Conservation (phyloP, 2,888 invertebrate genomes). For the Apantesis nais region DNA sequence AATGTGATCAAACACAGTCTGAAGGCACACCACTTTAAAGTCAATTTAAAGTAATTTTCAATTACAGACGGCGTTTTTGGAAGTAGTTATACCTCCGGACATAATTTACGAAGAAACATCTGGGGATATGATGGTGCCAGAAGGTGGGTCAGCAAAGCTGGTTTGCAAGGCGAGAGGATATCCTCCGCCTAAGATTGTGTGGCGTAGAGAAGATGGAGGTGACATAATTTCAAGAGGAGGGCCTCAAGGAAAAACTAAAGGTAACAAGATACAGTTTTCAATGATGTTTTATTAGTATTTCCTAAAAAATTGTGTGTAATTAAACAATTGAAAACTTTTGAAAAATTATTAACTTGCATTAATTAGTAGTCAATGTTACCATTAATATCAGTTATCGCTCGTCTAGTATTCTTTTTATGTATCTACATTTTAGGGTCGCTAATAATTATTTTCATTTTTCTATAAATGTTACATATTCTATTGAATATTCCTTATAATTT, state of each 20-base stretch:
- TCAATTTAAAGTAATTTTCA: conserved; percentile 4
- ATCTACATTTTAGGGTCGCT: too few relatives aligned
- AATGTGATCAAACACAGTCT: conserved; percentile 19
- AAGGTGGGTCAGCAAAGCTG: conserved; percentile 94
- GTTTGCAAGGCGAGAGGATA: conserved; percentile 94
- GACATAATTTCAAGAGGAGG: conserved; percentile 92
- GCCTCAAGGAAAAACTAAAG: conserved; percentile 90
- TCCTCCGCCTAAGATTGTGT: conserved; percentile 93
- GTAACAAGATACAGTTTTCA: conserved; percentile 61
- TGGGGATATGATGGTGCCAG: conserved; percentile 97
- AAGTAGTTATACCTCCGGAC: conserved; percentile 96
- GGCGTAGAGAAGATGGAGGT: conserved; percentile 94
- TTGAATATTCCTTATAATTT: too few relatives aligned
- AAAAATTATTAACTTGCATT: too few relatives aligned
- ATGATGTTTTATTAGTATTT: neutral
- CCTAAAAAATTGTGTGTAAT: neutral
- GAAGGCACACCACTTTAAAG: conserved; percentile 12
- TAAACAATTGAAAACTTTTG: too few relatives aligned
- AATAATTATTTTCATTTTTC: too few relatives aligned
- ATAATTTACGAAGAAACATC: conserved; percentile 96
- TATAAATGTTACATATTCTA: too few relatives aligned
- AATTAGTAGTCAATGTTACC: too few relatives aligned
- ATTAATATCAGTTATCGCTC: too few relatives aligned
- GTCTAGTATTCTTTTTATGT: too few relatives aligned
- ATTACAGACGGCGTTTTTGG: conserved; percentile 92